These are phyloP conservation scores for Tipula lateralis DNA, from an alignment of 2,888 invertebrate species.

Conservation along the genomic window DNA sequence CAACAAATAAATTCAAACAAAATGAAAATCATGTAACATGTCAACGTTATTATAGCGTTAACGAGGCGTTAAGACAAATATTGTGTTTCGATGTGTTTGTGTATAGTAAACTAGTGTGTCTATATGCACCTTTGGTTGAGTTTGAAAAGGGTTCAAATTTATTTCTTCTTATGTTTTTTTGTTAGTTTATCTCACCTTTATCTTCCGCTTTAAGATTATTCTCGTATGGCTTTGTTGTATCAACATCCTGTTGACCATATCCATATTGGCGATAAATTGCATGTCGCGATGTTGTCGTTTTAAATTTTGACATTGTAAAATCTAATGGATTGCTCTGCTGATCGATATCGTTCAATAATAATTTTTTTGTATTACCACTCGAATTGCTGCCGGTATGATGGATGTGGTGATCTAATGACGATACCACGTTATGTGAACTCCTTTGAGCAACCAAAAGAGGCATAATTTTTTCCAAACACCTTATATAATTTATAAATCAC, in stretches of 20 bases:
- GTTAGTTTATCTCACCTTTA: slow-evolving; percentile 32
- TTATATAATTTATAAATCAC: not conserved
- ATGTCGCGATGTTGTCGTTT: slow-evolving; percentile 34
- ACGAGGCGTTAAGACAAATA: slow-evolving; percentile 7
- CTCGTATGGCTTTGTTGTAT: slow-evolving; percentile 31
- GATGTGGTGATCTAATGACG: slow-evolving; percentile 31
- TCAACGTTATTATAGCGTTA: slow-evolving; percentile 11
- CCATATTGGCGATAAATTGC: slow-evolving; percentile 33
- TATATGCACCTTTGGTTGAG: not conserved
- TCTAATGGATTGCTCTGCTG: slow-evolving; percentile 36
- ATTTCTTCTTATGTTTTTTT: not conserved
- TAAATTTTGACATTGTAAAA: slow-evolving; percentile 39
- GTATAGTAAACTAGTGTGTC: not conserved
- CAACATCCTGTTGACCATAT: slow-evolving; percentile 32
- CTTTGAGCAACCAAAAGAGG: slow-evolving; percentile 37
- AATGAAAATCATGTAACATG: slow-evolving; percentile 24
- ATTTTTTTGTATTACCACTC: not conserved
- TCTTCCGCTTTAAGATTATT: slow-evolving; percentile 31
- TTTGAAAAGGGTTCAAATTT: not conserved
- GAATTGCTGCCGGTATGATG: not conserved
- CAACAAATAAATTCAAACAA: not conserved
- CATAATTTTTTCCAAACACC: slow-evolving; percentile 34
- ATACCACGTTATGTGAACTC: slow-evolving; percentile 35
- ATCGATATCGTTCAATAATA: slow-evolving; percentile 30
- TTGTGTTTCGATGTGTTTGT: not conserved